phyloP scores from a whole-genome alignment of 2,113 vertebrate genomes.

The Ranitomeya variabilis region DNA sequence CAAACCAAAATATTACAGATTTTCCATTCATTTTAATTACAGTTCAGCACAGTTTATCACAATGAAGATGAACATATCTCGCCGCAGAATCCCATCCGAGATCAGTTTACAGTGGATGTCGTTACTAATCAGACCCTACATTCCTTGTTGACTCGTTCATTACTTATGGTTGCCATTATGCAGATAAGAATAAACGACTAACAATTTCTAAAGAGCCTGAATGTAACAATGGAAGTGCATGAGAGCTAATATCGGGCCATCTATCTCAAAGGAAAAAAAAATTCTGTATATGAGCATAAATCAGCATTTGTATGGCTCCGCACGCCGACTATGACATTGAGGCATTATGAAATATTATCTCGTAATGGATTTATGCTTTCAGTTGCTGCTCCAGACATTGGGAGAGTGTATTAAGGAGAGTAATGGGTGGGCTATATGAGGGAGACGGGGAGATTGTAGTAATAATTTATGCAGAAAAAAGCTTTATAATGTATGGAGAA shows the following conservation, averaged over 20 bases:
- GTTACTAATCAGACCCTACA: conserved; percentile 12
- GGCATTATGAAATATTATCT: not conserved
- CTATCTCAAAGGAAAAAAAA: not conserved
- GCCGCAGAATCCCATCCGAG: not conserved
- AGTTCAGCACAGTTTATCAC: not conserved
- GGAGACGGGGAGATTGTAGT: too few relatives aligned
- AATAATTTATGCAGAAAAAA: too few relatives aligned
- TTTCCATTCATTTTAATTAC: conserved; percentile 33
- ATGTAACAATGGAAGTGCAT: not conserved
- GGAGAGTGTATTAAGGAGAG: not conserved
- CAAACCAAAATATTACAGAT: conserved; percentile 15
- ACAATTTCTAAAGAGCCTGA: conserved; percentile 13
- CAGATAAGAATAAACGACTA: conserved; percentile 40
- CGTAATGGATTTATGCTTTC: not conserved
- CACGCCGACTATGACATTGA: not conserved
- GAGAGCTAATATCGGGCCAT: conserved; percentile 5
- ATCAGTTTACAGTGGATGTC: conserved; percentile 5
- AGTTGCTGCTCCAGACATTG: not conserved
- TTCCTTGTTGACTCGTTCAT: conserved; percentile 33
- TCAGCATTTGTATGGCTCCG: not conserved
- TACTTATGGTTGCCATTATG: conserved; percentile 43
- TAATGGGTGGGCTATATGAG: too few relatives aligned
- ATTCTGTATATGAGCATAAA: conserved; percentile 4
- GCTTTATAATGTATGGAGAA: too few relatives aligned
- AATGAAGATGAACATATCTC: conserved; percentile 8